Evolutionary conservation across 1,140 invertebrate genomes (phyloP).

Genomic region (Drosophila sulfurigaster): DNA sequence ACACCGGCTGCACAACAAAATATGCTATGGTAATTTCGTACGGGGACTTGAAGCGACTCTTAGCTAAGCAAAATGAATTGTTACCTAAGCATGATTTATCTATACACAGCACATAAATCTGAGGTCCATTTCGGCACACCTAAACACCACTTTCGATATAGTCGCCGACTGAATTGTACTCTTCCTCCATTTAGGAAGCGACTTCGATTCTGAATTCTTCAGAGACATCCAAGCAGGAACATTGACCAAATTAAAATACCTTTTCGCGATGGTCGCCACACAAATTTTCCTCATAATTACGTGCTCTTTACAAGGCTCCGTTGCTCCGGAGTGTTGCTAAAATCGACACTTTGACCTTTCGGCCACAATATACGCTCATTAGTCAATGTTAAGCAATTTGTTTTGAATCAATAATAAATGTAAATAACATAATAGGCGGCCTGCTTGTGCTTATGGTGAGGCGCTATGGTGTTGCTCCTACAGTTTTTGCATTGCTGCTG

Average conservation of each 20-base stretch:
- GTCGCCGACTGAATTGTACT: conserved; percentile 2
- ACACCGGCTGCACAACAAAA: conserved; percentile 37
- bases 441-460: conserved; percentile 5
- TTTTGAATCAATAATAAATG: conserved; percentile 81
- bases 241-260: not conserved
- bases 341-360: conserved; percentile 70
- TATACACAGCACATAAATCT: conserved; percentile 69
- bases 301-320: conserved; percentile 14
- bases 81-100: conserved; percentile 79
- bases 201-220: no score
- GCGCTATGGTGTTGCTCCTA: not conserved
- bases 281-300: conserved; percentile 60
- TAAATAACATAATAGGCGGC: conserved; percentile 75
- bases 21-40: conserved; percentile 43
- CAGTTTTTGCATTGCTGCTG: conserved; percentile 9
- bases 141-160: not conserved
- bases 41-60: conserved; percentile 17
- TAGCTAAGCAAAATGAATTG: conserved; percentile 74
- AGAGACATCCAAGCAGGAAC: no score
- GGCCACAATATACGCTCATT: conserved; percentile 76
- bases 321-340: conserved; percentile 16
- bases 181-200: not conserved
- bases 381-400: conserved; percentile 77
- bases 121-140: not conserved
- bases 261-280: not conserved